A percentile compares a stretch with the other conserved stretches of the same genome.
phyloP scores from a whole-genome alignment of 2,888 invertebrate genomes.

The Drosophila limbata region DNA sequence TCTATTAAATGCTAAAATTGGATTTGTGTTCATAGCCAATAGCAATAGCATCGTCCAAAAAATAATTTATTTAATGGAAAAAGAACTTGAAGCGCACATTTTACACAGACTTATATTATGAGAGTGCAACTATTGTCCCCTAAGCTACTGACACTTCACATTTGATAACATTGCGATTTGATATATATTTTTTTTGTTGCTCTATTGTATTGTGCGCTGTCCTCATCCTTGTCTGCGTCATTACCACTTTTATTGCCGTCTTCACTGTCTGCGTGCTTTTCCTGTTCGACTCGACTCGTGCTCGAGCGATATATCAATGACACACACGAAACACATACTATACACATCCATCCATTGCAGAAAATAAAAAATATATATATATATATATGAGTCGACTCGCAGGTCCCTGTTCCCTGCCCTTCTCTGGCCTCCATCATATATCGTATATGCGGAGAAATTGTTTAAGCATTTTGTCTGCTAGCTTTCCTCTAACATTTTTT shows the following conservation, averaged over 20 bases:
- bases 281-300: conserved; percentile 61
- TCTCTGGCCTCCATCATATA: background rate
- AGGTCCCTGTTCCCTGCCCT: conserved; percentile 6
- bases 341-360: conserved; percentile 12
- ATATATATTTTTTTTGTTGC: conserved; percentile 24
- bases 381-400: conserved; percentile 1
- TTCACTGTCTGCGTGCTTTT: conserved; percentile 64
- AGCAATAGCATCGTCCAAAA: conserved; percentile 6
- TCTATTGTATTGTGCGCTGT: conserved; percentile 16
- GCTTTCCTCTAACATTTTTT: conserved; percentile 45
- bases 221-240: conserved; percentile 52
- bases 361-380: background rate
- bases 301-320: conserved; percentile 66
- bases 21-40: conserved; percentile 16
- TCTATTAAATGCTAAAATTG: conserved; percentile 21
- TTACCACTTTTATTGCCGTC: conserved; percentile 73
- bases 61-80: conserved; percentile 10
- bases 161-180: conserved; percentile 49
- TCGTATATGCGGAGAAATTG: conserved; percentile 19
- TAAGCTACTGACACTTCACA: conserved; percentile 21
- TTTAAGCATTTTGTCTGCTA: conserved; percentile 41
- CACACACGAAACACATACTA: conserved; percentile 33
- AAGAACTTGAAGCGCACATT: conserved; percentile 2
- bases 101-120: background rate
- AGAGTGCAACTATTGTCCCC: conserved; percentile 1